These are phyloP conservation scores for Microtus montanus DNA, from an alignment of 2,113 vertebrate genomes.

Conservation along the genomic window DNA sequence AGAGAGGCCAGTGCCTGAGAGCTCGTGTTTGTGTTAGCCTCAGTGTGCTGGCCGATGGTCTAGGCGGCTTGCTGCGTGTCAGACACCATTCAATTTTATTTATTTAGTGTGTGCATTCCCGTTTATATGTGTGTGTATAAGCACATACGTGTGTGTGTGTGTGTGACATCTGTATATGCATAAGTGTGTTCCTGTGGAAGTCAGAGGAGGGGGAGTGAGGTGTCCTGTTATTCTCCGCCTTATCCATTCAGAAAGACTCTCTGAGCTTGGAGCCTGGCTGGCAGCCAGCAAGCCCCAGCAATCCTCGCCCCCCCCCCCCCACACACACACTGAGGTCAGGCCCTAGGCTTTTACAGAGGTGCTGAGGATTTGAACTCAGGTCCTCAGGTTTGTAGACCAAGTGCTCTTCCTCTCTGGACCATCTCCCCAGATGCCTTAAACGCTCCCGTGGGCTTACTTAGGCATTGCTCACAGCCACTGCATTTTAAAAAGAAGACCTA, in stretches of 20 bases:
- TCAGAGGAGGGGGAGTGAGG: not conserved
- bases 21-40: not conserved
- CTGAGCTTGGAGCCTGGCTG: not conserved
- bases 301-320: rapidly evolving
- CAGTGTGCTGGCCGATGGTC: too few relatives aligned
- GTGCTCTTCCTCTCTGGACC: not conserved
- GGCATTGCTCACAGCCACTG: not conserved
- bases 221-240: not conserved
- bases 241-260: too few relatives aligned
- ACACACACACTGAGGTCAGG: too few relatives aligned
- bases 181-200: not conserved
- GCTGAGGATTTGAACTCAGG: not conserved
- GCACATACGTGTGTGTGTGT: not conserved
- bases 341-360: not conserved
- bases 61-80: not conserved
- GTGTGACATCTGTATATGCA: not conserved
- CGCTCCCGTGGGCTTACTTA: rapidly evolving
- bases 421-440: not conserved
- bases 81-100: too few relatives aligned
- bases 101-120: too few relatives aligned
- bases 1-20: not conserved
- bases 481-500: conserved; percentile 46
- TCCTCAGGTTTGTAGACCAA: not conserved
- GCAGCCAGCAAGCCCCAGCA: not conserved
- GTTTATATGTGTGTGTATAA: not conserved